Evolutionary conservation across 2,888 invertebrate genomes (phyloP), one percentile per base, ranked within the genome.

Genomic region (Sarcophaga carnaria): DNA sequence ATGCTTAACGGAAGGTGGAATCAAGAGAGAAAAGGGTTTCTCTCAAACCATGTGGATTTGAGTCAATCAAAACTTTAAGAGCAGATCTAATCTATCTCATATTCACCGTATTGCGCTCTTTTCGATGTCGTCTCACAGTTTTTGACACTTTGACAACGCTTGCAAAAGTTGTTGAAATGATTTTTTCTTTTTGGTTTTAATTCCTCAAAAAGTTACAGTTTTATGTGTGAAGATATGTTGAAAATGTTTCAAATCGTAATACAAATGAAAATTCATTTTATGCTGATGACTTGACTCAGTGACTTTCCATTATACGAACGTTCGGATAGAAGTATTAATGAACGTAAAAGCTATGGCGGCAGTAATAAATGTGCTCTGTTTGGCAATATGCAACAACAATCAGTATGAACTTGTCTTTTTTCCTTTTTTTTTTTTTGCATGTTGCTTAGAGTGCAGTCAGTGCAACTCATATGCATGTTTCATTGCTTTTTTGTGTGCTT

Each of bases 221-320:
- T 79, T 74, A 75, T 83, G 69, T 70, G 27, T 84, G n/a, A 14
- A 20, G 45, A 63, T 11, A 60, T 47, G 77, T 54, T 63, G 14
- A 49, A 66, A 49, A 49, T 54, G 54, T 54, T 54, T 54, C 0
- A 45, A 47, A 27, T 66, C 37, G 3, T 3, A 67, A 74, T 69
- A 80, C 74, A 78, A 78, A 87, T 78, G 80, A 86, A 86, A 86
- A 86, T 81, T 83, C 80, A 87, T 83, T 87, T 87, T 87, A 83
- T 83, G 77, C 80, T 78, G 83, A 76, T 83, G 74, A 84, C 75
- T 81, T 78, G 69, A 81, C 60, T 74, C 60, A 80, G 25, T 59
- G 45, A 62, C n/a, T 47, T 22, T 27, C 22, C 11, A 37, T 67
- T 64, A 62, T 69, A 60, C 49, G 45, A 37, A 2, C 54, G 54